Conservation (phyloP, 1,140 invertebrate species). For the Brachionus manjavacas region DNA sequence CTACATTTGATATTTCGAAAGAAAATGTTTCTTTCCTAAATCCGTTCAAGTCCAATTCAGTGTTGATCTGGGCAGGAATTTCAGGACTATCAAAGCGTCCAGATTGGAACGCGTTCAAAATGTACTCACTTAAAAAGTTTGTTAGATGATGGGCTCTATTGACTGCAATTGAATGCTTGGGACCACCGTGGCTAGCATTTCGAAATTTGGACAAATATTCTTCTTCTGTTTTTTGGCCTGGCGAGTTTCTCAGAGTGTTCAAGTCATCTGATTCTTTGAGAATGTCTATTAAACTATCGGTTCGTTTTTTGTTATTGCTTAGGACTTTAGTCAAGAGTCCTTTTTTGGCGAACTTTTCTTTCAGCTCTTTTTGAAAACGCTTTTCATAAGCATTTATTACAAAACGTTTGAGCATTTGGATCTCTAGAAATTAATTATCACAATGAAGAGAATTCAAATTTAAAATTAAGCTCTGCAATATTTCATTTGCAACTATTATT, state of each 20-base stretch:
- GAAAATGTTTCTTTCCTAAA: background rate
- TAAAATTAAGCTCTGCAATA: background rate
- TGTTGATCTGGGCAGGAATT: background rate
- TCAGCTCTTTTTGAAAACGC: background rate
- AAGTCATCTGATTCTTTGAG: conserved; percentile 22
- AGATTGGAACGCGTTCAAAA: conserved; percentile 32
- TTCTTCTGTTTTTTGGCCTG: background rate
- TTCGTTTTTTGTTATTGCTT: background rate
- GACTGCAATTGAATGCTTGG: conserved; percentile 32
- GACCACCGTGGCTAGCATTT: background rate
- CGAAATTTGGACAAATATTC: conserved; percentile 13
- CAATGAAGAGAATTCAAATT: background rate
- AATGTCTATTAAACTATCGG: background rate
- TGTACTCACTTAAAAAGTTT: conserved; percentile 32
- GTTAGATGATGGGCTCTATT: conserved; percentile 38
- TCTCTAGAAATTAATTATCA: background rate
- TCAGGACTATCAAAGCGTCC: background rate
- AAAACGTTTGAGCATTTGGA: conserved; percentile 27
- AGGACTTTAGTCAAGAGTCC: background rate
- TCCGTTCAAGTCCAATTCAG: background rate
- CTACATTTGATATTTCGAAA: conserved; percentile 32
- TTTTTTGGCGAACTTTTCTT: background rate
- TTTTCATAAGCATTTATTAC: conserved; percentile 1
- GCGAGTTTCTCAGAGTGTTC: background rate
- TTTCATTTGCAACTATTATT: background rate